Evolutionary conservation across 2,797 vertebrate species (phyloP), one percentile per base, ranked within the genome.

Genomic region (Aldrovandia affinis): DNA sequence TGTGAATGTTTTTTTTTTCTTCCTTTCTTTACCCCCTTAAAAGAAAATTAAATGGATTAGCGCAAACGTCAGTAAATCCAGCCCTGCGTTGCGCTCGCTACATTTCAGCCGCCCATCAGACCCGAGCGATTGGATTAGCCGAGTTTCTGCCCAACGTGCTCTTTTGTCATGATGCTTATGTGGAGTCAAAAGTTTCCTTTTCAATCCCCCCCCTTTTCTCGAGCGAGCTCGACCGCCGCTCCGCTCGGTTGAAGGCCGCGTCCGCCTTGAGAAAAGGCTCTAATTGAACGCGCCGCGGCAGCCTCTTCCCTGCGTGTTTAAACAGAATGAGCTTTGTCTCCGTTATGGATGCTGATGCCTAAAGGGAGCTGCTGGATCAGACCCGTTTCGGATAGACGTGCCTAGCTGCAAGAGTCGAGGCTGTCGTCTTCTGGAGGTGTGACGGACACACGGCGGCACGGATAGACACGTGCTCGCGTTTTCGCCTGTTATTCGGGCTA

Each of bases 31-130:
- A 20, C 86, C 89, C 91, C 91, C 91, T 94, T 92, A 92, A 94
- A 94, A 93, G 92, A 93, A 91, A 94, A 95, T 96, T 95, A 95
- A 94, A 92, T 90, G 88, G 91, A 95, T 96, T 94, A 95, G 91
- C 57, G 78, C 86, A 94, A 93, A 94, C 89, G 93, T 95, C 94
- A 94, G 92, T 95, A 93, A 90, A 92, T 90, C 89, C 91, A 91
- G 90, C 89, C 82, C 87, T 84, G 90, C 89, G 89, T 93, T 93
- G 91, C 78, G 88, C 90, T 87, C 59, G 89, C 91, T 89, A 92
- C 90, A 90, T 88, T 93, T 90, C 89, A 93, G 92, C 86, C 84
- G 91, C 90, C 90, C 42, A 91, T 92, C 86, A 84, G 89, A 92
- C 89, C 85, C 82, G 86, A 89, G 86, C 88, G 83, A 90, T 89